Percentiles rank a stretch among this genome's conserved stretches.
Evolutionary conservation across 2,113 vertebrate genomes (phyloP).

Genomic region (Larimichthys polyactis): DNA sequence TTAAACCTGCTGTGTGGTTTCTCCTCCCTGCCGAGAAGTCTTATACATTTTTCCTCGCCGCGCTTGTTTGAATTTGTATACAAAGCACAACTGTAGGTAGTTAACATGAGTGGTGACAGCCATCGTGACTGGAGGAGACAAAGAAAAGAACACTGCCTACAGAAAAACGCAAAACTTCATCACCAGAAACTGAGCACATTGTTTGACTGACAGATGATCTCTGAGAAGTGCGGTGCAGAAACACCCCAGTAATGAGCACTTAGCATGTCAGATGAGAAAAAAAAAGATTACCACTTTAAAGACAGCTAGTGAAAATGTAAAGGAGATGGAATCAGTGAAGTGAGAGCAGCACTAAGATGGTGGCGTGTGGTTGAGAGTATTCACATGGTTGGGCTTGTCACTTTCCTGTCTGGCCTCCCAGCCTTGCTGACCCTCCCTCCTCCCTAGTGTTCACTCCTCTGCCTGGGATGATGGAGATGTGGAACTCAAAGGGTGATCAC

Average conservation of each 20-base stretch:
- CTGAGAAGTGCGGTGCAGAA: constrained; percentile 33
- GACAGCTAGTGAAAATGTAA: constrained; percentile 4
- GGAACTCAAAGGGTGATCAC: constrained; percentile 28
- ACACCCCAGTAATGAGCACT: constrained; percentile 55
- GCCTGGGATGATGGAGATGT: constrained; percentile 42
- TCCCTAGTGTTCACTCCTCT: constrained; percentile 10
- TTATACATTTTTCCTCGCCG: neutral
- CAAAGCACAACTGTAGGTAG: constrained; percentile 7
- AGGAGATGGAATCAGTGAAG: constrained; percentile 41
- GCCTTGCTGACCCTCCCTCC: constrained; percentile 23
- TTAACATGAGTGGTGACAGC: constrained; percentile 42
- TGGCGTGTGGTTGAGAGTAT: constrained; percentile 24
- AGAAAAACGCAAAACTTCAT: constrained; percentile 46
- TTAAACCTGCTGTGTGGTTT: neutral
- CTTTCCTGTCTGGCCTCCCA: constrained; percentile 50
- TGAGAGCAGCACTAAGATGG: constrained; percentile 48
- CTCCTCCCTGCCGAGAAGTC: neutral
- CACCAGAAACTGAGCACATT: constrained; percentile 21
- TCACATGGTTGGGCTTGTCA: constrained; percentile 60
- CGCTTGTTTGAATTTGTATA: constrained; percentile 15
- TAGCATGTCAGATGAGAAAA: constrained; percentile 14
- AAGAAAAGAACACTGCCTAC: constrained; percentile 27
- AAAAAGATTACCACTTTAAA: constrained; percentile 51
- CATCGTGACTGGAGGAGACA: constrained; percentile 20
- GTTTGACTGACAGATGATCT: constrained; percentile 58